phyloP scores from a whole-genome alignment of 2,113 vertebrate genomes.

The Cyprinodon tularosa region DNA sequence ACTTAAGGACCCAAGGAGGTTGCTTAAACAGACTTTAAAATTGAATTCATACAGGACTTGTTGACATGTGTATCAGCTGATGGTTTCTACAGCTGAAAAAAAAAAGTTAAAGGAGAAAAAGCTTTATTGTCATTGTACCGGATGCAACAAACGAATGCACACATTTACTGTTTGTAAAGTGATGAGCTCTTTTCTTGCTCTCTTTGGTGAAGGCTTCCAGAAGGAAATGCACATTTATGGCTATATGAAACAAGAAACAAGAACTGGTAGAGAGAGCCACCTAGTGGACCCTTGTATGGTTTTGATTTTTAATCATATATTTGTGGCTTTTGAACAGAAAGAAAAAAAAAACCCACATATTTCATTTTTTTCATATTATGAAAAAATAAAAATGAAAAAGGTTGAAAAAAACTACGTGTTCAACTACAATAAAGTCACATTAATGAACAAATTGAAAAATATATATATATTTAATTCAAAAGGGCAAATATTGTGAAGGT shows the following conservation, averaged over 20 bases:
- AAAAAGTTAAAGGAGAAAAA: too few species aligned
- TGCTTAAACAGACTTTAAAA: background rate
- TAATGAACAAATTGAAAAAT: background rate
- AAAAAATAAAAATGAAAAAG: background rate
- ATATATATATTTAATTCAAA: background rate
- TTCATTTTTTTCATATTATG: background rate
- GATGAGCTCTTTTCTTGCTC: background rate
- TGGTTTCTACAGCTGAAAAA: background rate
- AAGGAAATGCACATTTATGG: background rate
- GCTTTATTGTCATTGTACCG: too few species aligned
- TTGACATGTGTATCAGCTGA: background rate
- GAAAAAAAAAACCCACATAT: background rate
- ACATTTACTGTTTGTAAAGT: background rate
- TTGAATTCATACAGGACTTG: background rate
- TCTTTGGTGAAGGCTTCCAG: background rate
- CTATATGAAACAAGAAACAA: background rate
- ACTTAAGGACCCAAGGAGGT: background rate
- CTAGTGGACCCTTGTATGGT: background rate
- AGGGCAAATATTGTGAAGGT: too few species aligned
- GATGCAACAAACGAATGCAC: too few species aligned
- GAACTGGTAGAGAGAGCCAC: background rate
- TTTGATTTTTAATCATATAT: background rate
- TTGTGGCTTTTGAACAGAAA: background rate
- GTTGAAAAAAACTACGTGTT: background rate
- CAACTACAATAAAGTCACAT: background rate